A percentile compares a stretch with the other conserved stretches of the same genome.
Conservation (phyloP, 2,888 invertebrate species). For the Quadroppia sp. region DNA sequence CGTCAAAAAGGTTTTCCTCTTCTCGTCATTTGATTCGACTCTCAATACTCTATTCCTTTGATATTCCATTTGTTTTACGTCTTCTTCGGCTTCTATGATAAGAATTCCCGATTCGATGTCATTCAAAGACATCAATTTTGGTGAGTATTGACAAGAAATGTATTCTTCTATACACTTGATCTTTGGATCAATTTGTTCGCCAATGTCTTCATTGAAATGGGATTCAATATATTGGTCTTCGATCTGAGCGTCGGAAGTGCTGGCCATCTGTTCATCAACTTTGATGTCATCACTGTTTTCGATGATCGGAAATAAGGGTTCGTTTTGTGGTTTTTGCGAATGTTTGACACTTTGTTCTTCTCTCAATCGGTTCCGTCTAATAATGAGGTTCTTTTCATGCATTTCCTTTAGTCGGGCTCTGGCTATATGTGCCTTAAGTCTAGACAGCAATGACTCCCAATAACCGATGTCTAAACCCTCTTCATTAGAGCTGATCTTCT, state of each 20-base stretch:
- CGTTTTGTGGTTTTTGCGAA: background rate
- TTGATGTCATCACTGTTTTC: background rate
- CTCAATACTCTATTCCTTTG: slow-evolving; percentile 64
- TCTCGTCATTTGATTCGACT: background rate
- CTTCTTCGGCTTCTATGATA: slow-evolving; percentile 70
- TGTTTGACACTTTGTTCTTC: slow-evolving; percentile 7
- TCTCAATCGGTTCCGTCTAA: slow-evolving; percentile 43
- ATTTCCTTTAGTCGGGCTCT: slow-evolving; percentile 83
- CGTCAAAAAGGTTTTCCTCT: slow-evolving; percentile 53
- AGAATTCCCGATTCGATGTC: slow-evolving; percentile 72
- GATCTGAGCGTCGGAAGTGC: slow-evolving; percentile 18
- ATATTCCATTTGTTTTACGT: slow-evolving; percentile 68
- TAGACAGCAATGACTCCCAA: slow-evolving; percentile 95
- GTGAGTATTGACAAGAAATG: slow-evolving; percentile 77
- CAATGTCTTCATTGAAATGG: background rate
- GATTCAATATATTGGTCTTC: slow-evolving; percentile 50
- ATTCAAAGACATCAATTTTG: slow-evolving; percentile 62
- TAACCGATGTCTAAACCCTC: slow-evolving; percentile 92
- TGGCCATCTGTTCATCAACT: slow-evolving; percentile 41
- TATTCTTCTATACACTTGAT: slow-evolving; percentile 64
- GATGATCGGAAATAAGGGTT: background rate
- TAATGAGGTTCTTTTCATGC: slow-evolving; percentile 75
- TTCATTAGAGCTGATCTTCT: slow-evolving; percentile 73
- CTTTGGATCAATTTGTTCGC: slow-evolving; percentile 56
- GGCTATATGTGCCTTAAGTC: slow-evolving; percentile 92